Evolutionary conservation across 1,140 invertebrate genomes (phyloP).

Genomic region (Arion vulgaris): DNA sequence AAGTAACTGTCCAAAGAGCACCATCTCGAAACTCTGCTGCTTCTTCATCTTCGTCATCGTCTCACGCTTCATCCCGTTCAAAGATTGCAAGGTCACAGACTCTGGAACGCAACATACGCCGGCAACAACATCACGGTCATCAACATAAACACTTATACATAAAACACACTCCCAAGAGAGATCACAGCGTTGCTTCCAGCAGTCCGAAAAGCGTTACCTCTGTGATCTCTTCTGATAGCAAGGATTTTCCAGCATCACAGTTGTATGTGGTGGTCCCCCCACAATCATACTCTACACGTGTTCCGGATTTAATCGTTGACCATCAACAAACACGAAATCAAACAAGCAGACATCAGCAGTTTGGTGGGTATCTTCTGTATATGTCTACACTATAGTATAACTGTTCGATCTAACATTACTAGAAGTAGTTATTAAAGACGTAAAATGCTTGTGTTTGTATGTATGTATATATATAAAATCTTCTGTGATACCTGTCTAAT

Average conservation of each 20-base stretch:
- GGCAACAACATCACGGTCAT: not conserved
- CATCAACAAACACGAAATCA: constrained; percentile 6
- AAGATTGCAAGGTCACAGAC: constrained; percentile 5
- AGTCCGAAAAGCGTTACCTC: not conserved
- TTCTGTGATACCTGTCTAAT: too few relatives aligned
- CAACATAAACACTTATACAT: not conserved
- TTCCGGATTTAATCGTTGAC: constrained; percentile 20
- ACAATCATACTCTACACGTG: not conserved
- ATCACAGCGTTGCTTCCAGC: not conserved
- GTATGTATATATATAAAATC: too few relatives aligned
- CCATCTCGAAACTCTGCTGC: not conserved
- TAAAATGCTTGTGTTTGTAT: too few relatives aligned
- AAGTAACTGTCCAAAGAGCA: not conserved
- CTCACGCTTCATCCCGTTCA: not conserved
- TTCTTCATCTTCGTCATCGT: not conserved
- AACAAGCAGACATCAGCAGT: not conserved
- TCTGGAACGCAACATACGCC: not conserved
- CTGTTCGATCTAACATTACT: too few relatives aligned
- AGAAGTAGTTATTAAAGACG: too few relatives aligned
- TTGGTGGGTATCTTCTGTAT: not conserved
- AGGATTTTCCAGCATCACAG: not conserved
- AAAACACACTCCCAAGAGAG: not conserved
- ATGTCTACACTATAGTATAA: too few relatives aligned
- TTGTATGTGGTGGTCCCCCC: constrained; percentile 20
- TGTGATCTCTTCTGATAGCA: not conserved